Conservation (phyloP, 2,888 invertebrate genomes). For the Melinaea menophilus region DNA sequence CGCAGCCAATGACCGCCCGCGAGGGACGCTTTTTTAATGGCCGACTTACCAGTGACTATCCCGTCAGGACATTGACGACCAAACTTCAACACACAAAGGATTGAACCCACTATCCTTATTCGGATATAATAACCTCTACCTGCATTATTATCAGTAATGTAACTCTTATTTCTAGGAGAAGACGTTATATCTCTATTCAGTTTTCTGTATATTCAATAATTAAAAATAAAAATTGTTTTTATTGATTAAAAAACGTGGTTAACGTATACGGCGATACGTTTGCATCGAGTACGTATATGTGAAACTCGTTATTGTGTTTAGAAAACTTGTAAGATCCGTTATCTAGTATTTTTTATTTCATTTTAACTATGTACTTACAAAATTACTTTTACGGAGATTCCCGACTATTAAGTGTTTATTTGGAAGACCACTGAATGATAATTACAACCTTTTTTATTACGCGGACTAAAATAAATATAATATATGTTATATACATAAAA, state of each 20-base stretch:
- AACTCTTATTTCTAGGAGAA: too few relatives aligned
- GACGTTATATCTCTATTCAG: too few relatives aligned
- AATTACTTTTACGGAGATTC: too few relatives aligned
- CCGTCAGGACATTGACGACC: conserved; percentile 60
- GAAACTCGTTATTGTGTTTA: background rate
- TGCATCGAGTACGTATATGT: background rate
- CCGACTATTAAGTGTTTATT: too few relatives aligned
- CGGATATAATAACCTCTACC: conserved; percentile 7
- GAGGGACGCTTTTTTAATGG: conserved; percentile 70
- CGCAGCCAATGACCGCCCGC: conserved; percentile 76
- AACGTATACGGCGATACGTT: too few relatives aligned
- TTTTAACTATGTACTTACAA: too few relatives aligned
- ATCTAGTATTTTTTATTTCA: too few relatives aligned
- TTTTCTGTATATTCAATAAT: too few relatives aligned
- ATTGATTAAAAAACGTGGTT: background rate
- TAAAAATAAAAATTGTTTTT: background rate
- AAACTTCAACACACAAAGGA: conserved; percentile 49
- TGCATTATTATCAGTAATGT: background rate
- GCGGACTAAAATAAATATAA: too few relatives aligned
- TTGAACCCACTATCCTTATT: conserved; percentile 21
- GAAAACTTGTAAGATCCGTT: conserved; percentile 1
- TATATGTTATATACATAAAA: too few relatives aligned
- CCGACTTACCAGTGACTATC: conserved; percentile 60
- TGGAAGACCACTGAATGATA: too few relatives aligned
- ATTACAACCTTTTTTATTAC: too few relatives aligned